Conservation (phyloP, 1,140 invertebrate genomes). For the Drosophila dunni region DNA sequence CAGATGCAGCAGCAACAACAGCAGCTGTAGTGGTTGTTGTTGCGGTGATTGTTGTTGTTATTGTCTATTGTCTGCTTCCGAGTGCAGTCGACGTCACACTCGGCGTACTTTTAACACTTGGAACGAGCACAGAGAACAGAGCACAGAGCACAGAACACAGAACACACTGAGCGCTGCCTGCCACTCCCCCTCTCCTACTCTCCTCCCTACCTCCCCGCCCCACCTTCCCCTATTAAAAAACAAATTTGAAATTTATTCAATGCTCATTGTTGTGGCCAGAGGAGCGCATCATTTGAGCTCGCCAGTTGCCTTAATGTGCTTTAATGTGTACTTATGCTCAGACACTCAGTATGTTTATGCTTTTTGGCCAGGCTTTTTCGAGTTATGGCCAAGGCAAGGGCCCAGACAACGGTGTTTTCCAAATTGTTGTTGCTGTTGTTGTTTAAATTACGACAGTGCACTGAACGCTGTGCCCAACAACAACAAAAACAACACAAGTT, state of each 20-base stretch:
- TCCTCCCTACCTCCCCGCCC: background rate
- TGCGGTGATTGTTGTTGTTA: conserved; percentile 32
- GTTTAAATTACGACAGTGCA: conserved; percentile 76
- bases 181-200: conserved; percentile 11
- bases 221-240: conserved; percentile 46
- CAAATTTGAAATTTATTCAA: conserved; percentile 82
- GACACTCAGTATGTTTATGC: conserved; percentile 39
- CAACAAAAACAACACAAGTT: background rate
- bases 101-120: conserved; percentile 79
- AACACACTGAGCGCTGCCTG: conserved; percentile 6
- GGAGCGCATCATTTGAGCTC: conserved; percentile 75
- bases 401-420: conserved; percentile 71
- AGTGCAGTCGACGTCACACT: conserved; percentile 78
- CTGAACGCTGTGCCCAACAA: conserved; percentile 50
- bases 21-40: conserved; percentile 10
- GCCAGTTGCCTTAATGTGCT: conserved; percentile 74
- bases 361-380: conserved; percentile 44
- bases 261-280: conserved; percentile 76
- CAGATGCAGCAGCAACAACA: conserved; percentile 43
- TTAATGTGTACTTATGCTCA: conserved; percentile 75
- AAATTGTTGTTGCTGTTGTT: conserved; percentile 56
- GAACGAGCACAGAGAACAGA: conserved; percentile 39
- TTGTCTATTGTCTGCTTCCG: conserved; percentile 73
- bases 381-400: conserved; percentile 13
- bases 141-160: conserved; percentile 15